Evolutionary conservation across 2,888 invertebrate genomes (phyloP).

Genomic region (Resseliella maxima): DNA sequence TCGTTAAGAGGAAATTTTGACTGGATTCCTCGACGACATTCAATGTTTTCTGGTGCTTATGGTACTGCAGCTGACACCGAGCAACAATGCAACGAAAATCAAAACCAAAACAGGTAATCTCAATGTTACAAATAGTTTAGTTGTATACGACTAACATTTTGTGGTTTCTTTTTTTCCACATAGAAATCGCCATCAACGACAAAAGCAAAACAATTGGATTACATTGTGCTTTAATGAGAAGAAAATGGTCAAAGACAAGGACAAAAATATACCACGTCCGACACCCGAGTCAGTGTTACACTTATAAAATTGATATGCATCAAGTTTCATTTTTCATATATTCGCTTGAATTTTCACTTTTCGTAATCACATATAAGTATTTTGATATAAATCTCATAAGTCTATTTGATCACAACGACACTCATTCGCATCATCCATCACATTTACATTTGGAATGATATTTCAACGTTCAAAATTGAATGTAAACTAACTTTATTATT

Average conservation of each 20-base stretch:
- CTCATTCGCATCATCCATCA: neutral
- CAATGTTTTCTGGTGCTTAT: slow-evolving; percentile 67
- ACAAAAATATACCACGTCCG: slow-evolving; percentile 17
- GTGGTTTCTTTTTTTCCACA: neutral
- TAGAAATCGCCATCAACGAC: slow-evolving; percentile 37
- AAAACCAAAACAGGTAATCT: slow-evolving; percentile 59
- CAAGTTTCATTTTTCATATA: neutral
- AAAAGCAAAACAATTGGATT: slow-evolving; percentile 57
- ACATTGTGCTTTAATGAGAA: slow-evolving; percentile 57
- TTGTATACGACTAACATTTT: neutral
- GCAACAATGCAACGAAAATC: slow-evolving; percentile 62
- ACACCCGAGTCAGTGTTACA: slow-evolving; percentile 57
- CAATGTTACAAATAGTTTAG: neutral
- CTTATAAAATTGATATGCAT: slow-evolving; percentile 11
- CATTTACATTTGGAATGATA: neutral
- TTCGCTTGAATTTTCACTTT: neutral
- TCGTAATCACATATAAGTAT: neutral
- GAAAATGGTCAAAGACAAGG: slow-evolving; percentile 34
- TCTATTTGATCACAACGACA: neutral
- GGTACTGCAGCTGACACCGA: slow-evolving; percentile 67
- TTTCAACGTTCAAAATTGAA: neutral
- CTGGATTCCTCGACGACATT: slow-evolving; percentile 66
- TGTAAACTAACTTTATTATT: too few relatives aligned
- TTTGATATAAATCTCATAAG: neutral
- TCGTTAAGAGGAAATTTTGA: slow-evolving; percentile 67